Base-by-base conservation (phyloP, 1,140 invertebrate species). In the Papilio polyxenes region DNA sequence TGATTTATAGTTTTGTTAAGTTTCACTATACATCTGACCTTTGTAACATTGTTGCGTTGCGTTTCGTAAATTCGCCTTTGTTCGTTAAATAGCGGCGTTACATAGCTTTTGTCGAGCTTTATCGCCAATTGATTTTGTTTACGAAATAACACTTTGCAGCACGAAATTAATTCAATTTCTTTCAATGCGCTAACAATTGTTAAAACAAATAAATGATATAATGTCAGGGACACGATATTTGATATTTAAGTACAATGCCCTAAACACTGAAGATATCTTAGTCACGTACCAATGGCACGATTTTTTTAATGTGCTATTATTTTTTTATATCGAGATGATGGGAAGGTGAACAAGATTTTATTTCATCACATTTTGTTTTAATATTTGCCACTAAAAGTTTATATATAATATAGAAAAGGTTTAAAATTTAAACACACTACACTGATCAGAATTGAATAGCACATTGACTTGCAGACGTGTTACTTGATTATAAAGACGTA, bases 41-140 rank as follows among this genome's bases (percentile, higher is more conserved):
- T 83, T 83, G 49, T 20, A 78, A 59, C 76, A 17, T 59, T 23
- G 51, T 20, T 40, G 51, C 31, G 11, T 7, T 53, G 9, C n/a
- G 81, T 85, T 85, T 85, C 84, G 82, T 74, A 83, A 85, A 85
- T 85, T 81, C 81, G 82, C 84, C 82, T 85, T 83, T 85, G 82
- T 85, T 82, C 82, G 75, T 74, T 82, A 83, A 83, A 85, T 80
- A 85, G 77, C 84, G 75, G 82, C 82, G 56, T 79, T 62, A 79
- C 76, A 62, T 44, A 79, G 49, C 76, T 79, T 72, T 79, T 79
- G 76, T 79, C 31, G 76, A 53, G 76, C 76, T 79, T 79, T 79
- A 79, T 79, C 76, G 31, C 56, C 8, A 59, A 79, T 79, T 79
- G 76, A 79, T 79, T 79, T 62, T 62, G 76, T 79, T 79, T 79